A percentile compares a stretch with the other conserved stretches of the same genome.
These are phyloP conservation scores for Gavialis gangeticus DNA, from an alignment of 2,113 vertebrate species.

Conservation along the genomic window DNA sequence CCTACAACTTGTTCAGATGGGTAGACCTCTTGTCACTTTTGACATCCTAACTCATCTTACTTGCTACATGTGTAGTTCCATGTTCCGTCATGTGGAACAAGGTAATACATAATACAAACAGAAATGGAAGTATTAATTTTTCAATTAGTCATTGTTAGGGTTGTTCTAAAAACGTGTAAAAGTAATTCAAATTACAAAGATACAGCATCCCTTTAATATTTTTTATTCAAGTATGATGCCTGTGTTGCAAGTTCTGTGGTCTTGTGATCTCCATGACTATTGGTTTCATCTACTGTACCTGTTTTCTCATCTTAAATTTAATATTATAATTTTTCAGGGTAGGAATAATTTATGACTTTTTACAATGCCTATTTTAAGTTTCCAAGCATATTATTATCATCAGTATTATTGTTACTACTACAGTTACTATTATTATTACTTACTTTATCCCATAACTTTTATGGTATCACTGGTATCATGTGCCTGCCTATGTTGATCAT, in stretches of 20 bases:
- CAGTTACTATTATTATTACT: not conserved
- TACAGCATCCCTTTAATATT: not conserved
- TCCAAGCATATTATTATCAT: not conserved
- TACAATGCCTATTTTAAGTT: not conserved
- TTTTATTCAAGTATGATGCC: not conserved
- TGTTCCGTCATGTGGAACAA: not conserved
- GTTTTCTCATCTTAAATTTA: not conserved
- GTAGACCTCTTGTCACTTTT: not conserved
- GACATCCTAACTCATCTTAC: not conserved
- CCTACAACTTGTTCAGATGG: not conserved
- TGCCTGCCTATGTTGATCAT: not conserved
- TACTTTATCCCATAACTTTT: not conserved
- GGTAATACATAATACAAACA: not conserved
- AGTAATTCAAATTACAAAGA: not conserved
- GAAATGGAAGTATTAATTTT: not conserved
- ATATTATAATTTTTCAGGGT: not conserved
- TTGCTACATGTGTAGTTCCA: not conserved
- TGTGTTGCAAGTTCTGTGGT: not conserved
- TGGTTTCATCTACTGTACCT: not conserved
- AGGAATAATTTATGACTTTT: not conserved
- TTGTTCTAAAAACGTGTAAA: not conserved
- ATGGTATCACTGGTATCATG: not conserved
- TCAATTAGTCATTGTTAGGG: not conserved
- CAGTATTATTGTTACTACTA: not conserved
- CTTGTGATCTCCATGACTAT: not conserved